Conservation (phyloP, 1,140 invertebrate species). For the Papilio dardanus region DNA sequence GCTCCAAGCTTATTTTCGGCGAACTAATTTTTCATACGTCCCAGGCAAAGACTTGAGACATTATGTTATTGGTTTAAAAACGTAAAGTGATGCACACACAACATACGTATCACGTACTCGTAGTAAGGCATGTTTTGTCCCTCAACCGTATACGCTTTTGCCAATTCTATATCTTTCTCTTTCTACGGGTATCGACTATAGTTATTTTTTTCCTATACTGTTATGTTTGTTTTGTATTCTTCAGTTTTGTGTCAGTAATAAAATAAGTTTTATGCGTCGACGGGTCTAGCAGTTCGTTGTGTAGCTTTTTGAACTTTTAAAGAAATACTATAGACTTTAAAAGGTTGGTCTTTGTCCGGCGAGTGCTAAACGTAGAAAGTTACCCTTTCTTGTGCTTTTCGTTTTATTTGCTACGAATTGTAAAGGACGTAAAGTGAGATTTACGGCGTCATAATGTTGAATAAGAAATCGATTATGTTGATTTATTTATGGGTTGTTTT, state of each 20-base stretch:
- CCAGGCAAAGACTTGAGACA: too few species aligned
- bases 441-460: conserved; percentile 33
- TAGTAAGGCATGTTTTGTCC: too few species aligned
- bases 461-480: conserved; percentile 6
- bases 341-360: conserved; percentile 60
- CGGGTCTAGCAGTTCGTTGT: conserved; percentile 55
- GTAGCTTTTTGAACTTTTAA: conserved; percentile 68
- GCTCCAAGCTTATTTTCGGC: too few species aligned
- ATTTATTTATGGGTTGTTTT: background rate
- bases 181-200: too few species aligned
- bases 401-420: conserved; percentile 34
- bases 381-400: conserved; percentile 49
- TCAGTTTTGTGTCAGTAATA: conserved; percentile 70
- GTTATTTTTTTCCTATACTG: conserved; percentile 44
- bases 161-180: too few species aligned
- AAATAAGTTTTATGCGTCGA: conserved; percentile 78
- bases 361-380: conserved; percentile 76
- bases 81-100: too few species aligned
- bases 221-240: conserved; percentile 59
- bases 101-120: too few species aligned
- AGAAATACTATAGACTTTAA: conserved; percentile 62
- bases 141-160: too few species aligned
- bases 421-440: conserved; percentile 29
- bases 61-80: too few species aligned
- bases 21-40: too few species aligned